phyloP scores from a whole-genome alignment of 2,113 vertebrate genomes.

The Antigone vipio region DNA sequence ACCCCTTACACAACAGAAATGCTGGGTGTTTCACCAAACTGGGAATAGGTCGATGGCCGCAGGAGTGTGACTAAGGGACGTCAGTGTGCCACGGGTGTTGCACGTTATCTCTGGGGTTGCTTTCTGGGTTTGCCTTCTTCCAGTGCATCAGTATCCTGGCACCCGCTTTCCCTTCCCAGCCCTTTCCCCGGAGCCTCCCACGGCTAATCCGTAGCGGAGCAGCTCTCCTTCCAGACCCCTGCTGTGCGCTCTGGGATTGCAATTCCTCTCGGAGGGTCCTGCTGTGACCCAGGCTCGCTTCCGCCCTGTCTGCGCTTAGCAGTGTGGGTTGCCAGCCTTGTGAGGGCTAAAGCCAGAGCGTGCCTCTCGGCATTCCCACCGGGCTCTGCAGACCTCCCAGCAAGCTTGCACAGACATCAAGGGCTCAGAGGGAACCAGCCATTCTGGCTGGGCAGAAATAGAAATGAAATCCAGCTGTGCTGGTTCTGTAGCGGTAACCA shows the following conservation, averaged over 20 bases:
- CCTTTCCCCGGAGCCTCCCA: not conserved
- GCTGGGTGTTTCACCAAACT: slow-evolving; percentile 15
- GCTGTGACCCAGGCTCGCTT: not conserved
- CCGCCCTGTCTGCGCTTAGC: rapidly evolving
- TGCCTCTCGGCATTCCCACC: not conserved
- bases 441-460: not conserved
- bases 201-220: not conserved
- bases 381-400: not conserved
- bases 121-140: not conserved
- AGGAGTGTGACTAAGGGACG: not conserved
- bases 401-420: not conserved
- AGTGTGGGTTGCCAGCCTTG: not conserved
- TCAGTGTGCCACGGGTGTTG: not conserved
- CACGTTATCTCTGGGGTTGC: not conserved
- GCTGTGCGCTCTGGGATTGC: not conserved
- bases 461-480: not conserved
- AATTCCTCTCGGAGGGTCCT: not conserved
- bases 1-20: slow-evolving; percentile 37
- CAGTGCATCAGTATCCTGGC: not conserved
- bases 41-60: not conserved
- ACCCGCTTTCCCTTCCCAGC: not conserved
- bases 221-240: not conserved
- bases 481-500: not conserved
- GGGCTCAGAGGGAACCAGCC: not conserved
- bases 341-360: not conserved